Percentiles rank a stretch among this genome's conserved stretches.
These are phyloP conservation scores for Kuschelorhynchus macadamiae DNA, from an alignment of 2,888 invertebrate genomes.

Conservation along the genomic window DNA sequence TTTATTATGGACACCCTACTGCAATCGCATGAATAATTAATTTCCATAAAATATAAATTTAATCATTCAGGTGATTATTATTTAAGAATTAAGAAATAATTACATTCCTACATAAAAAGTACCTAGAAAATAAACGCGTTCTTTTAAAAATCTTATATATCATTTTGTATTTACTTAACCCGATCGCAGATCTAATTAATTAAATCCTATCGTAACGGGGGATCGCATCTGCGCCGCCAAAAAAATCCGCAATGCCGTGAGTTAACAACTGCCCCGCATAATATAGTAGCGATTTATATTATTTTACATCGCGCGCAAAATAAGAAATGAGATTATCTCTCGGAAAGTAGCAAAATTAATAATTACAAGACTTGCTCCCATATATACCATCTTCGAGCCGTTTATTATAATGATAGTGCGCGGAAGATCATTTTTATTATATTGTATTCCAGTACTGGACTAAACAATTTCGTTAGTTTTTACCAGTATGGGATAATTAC, in stretches of 20 bases:
- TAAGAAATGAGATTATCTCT: slow-evolving; percentile 45
- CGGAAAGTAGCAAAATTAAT: slow-evolving; percentile 42
- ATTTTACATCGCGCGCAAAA: slow-evolving; percentile 45
- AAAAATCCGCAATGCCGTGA: slow-evolving; percentile 1
- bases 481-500: too few species aligned
- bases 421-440: slow-evolving; percentile 19
- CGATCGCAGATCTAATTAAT: slow-evolving; percentile 15
- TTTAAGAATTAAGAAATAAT: too few species aligned
- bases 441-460: too few species aligned
- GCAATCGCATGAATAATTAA: too few species aligned
- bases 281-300: slow-evolving; percentile 46
- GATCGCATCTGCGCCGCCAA: slow-evolving; percentile 3
- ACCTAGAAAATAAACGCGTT: too few species aligned
- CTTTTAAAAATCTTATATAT: too few species aligned
- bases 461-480: too few species aligned
- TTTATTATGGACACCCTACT: too few species aligned
- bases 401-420: slow-evolving; percentile 42
- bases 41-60: too few species aligned
- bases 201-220: slow-evolving; percentile 11
- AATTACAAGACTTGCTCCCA: slow-evolving; percentile 42
- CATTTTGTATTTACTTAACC: slow-evolving; percentile 17
- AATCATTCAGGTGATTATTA: too few species aligned
- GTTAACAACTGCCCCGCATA: slow-evolving; percentile 30
- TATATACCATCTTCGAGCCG: slow-evolving; percentile 34
- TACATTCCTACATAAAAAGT: too few species aligned